Conservation (phyloP, 2,888 invertebrate species). For the Machimus atricapillus region DNA sequence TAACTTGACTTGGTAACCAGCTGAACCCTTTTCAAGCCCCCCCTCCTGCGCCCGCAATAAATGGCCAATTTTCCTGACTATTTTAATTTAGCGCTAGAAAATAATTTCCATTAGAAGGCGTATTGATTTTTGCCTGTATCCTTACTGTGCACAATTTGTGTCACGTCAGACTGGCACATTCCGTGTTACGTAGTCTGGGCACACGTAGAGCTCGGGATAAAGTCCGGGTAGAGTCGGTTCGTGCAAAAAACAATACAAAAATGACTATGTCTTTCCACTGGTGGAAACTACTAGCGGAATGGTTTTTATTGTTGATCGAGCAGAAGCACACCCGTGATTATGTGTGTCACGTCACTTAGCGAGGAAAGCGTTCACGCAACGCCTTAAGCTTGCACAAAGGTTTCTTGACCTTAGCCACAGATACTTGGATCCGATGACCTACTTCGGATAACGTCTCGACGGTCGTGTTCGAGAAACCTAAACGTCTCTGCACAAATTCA, state of each 20-base stretch:
- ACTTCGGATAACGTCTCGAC: not conserved
- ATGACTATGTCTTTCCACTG: not conserved
- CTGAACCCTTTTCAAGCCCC: not conserved
- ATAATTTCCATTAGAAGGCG: not conserved
- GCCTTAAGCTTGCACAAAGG: not conserved
- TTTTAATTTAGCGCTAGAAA: not conserved
- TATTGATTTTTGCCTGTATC: constrained; percentile 25
- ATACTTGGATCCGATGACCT: not conserved
- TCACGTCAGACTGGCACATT: not conserved
- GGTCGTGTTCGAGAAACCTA: not conserved
- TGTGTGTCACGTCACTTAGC: constrained; percentile 8
- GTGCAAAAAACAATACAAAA: constrained; percentile 13
- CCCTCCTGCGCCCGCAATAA: not conserved
- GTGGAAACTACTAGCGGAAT: not conserved
- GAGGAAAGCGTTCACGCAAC: not conserved
- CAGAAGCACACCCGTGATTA: not conserved
- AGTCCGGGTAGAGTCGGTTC: not conserved
- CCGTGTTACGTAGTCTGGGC: not conserved
- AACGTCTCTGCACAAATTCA: not conserved
- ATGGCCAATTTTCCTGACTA: constrained; percentile 6
- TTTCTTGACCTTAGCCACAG: constrained; percentile 30
- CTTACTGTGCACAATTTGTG: not conserved
- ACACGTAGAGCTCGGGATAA: not conserved
- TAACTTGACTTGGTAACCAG: not conserved
- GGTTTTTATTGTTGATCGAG: not conserved